Evolutionary conservation across 2,888 invertebrate genomes (phyloP).

Genomic region (Lepidocyrtoides sp.): DNA sequence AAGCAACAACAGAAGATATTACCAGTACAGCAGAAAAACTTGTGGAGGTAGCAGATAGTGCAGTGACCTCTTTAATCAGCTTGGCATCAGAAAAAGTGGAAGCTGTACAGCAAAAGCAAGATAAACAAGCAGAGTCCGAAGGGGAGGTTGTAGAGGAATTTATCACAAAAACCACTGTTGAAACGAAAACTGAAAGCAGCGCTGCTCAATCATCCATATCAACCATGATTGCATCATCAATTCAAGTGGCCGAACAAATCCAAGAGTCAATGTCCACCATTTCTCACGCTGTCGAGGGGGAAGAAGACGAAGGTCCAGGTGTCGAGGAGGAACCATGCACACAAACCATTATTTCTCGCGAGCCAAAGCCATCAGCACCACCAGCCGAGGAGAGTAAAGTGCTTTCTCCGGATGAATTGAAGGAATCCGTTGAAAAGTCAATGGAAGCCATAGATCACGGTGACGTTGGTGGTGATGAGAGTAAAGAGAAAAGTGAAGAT

Average conservation of each 20-base stretch:
- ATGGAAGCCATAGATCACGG: constrained; percentile 66
- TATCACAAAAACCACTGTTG: background rate
- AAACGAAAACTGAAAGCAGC: constrained; percentile 18
- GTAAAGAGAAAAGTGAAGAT: background rate
- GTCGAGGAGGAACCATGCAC: constrained; percentile 77
- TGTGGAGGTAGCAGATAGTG: constrained; percentile 72
- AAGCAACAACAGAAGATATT: constrained; percentile 22
- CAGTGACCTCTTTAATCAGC: constrained; percentile 70
- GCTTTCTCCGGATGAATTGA: constrained; percentile 50
- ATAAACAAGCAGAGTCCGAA: constrained; percentile 42
- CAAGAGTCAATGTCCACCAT: constrained; percentile 70
- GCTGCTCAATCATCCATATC: constrained; percentile 23
- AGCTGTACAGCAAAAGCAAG: constrained; percentile 42
- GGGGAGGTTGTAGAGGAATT: constrained; percentile 39
- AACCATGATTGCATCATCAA: background rate
- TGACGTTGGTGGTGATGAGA: background rate
- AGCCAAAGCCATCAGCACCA: constrained; percentile 8
- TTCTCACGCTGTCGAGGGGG: constrained; percentile 23
- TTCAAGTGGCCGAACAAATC: constrained; percentile 65
- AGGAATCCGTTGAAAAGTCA: constrained; percentile 74
- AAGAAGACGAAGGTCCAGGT: constrained; percentile 67
- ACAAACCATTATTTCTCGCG: constrained; percentile 52
- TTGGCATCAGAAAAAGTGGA: constrained; percentile 75
- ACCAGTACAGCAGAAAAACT: constrained; percentile 57
- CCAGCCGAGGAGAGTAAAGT: constrained; percentile 57